phyloP scores from a whole-genome alignment of 2,888 invertebrate species.

The Aphodius sticticus region DNA sequence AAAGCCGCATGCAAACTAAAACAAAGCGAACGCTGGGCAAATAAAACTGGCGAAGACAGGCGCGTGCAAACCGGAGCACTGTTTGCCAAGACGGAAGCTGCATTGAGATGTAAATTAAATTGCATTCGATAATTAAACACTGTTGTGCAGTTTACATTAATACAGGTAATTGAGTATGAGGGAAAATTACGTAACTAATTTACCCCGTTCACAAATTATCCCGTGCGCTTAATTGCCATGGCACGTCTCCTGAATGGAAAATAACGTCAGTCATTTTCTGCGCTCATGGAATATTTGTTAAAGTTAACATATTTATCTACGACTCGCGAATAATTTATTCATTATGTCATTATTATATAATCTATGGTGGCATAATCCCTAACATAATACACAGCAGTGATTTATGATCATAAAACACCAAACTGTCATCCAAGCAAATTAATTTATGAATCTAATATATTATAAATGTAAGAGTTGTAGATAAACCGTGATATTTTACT shows the following conservation, averaged over 20 bases:
- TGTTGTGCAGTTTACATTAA: slow-evolving; percentile 22
- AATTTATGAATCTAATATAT: too few relatives aligned
- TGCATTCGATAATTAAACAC: slow-evolving; percentile 16
- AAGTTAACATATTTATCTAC: too few relatives aligned
- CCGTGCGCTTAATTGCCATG: not conserved
- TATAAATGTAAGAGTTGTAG: too few relatives aligned
- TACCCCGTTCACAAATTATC: slow-evolving; percentile 17
- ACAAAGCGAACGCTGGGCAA: not conserved
- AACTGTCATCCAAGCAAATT: too few relatives aligned
- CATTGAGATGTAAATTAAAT: slow-evolving; percentile 21
- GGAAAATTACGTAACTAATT: slow-evolving; percentile 31
- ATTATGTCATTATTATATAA: too few relatives aligned
- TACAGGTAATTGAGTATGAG: slow-evolving; percentile 31
- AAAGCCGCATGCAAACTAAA: not conserved
- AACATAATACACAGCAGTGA: too few relatives aligned
- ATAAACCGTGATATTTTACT: too few relatives aligned
- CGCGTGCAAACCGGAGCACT: not conserved
- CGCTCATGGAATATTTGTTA: too few relatives aligned
- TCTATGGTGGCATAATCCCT: too few relatives aligned
- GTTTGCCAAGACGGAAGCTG: not conserved
- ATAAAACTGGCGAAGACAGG: not conserved
- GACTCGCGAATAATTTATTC: too few relatives aligned
- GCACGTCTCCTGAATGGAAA: not conserved
- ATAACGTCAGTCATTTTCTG: not conserved
- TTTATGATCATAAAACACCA: too few relatives aligned